Base-by-base conservation (phyloP, 2,113 vertebrate genomes). In the Muscicapa adusta region DNA sequence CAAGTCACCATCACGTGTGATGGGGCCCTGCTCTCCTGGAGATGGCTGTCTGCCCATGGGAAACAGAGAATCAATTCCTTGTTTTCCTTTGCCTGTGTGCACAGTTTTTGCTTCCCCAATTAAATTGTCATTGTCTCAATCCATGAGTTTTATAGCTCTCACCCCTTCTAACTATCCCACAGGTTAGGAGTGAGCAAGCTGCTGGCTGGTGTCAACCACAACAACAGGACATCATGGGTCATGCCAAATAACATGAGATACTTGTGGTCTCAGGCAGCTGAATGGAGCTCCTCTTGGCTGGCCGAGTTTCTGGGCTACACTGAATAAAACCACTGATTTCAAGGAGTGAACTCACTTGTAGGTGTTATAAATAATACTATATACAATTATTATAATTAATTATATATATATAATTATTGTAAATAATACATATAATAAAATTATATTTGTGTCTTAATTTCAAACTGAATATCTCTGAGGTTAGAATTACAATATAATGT, bases 1-100 rank as follows among this genome's bases (percentile, higher is more conserved):
- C n/a, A 61, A 82, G 54, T 34, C 29, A 54, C 11, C 3, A 3
- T 18, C 36, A 31, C 0, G 0, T 33, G 7, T 68, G 40, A 40
- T 34, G 18, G n/a, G 25, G 25, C 6, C 14, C 26, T 47, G 47
- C 29, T 75, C 3, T 34, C 25, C 34, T 68, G 47, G 29, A 68
- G 7, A 75, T 16, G 25, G 4, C 40, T 75, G 29, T 7, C 17
- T 34, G 29, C 29, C 17, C 31, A 40, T 8, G 14, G 17, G 23
- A 47, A 67, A 26, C 14, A 75, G 24, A 60, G n/a, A 54, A 54
- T 40, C 19, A 53, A 18, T 40, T 68, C 16, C 25, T 26, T 67
- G 20, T 31, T 61, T 82, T 67, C 47, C 20, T 75, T 31, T 54
- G 29, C 14, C 23, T 61, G 6, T 24, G 16, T 60, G n/a, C 19